Percentiles rank a stretch among this genome's conserved stretches.
Evolutionary conservation across 2,113 vertebrate genomes (phyloP).

Genomic region (Eubucco bourcierii): DNA sequence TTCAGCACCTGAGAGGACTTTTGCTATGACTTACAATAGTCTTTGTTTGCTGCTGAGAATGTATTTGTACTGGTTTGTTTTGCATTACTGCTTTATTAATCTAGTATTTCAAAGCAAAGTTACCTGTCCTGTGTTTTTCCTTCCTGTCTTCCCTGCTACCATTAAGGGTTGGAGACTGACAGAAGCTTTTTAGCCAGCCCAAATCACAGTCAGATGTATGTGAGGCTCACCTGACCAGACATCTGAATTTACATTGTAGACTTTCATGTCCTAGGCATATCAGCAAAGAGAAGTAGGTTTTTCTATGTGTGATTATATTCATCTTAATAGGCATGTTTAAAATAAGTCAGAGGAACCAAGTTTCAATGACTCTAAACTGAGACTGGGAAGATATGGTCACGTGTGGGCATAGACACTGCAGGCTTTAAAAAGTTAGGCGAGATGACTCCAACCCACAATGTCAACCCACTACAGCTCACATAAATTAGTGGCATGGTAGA

Average conservation of each 20-base stretch:
- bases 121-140: not conserved
- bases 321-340: not conserved
- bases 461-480: not conserved
- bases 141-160: not conserved
- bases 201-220: not conserved
- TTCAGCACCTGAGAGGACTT: not conserved
- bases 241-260: not conserved
- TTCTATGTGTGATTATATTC: not conserved
- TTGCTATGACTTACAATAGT: not conserved
- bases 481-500: not conserved
- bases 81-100: not conserved
- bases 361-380: not conserved
- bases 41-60: not conserved
- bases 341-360: not conserved
- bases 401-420: rapidly evolving
- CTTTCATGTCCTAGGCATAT: not conserved
- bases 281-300: not conserved
- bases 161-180: not conserved
- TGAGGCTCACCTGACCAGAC: not conserved
- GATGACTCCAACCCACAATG: not conserved
- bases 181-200: not conserved
- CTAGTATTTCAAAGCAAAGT: not conserved
- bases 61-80: not conserved
- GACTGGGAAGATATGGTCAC: not conserved
- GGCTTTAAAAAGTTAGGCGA: not conserved